A percentile compares a stretch with the other conserved stretches of the same genome.
phyloP scores from a whole-genome alignment of 1,140 invertebrate genomes.

The Oppia nitens region DNA sequence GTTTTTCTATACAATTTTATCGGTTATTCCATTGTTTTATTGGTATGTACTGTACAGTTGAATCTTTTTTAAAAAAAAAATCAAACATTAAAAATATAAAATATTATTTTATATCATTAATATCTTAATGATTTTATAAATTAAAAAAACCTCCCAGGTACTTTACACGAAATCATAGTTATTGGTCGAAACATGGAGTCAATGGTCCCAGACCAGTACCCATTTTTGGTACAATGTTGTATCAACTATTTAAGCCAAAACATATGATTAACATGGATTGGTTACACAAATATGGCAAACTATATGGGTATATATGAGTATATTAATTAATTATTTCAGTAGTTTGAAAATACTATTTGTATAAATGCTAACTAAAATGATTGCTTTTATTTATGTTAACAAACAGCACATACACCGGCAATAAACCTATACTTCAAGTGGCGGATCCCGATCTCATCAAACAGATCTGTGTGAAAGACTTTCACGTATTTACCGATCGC shows the following conservation, averaged over 20 bases:
- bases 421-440: constrained; percentile 8
- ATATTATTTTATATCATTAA: too few relatives aligned
- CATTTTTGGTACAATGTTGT: constrained; percentile 13
- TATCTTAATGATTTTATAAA: too few relatives aligned
- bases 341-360: too few relatives aligned
- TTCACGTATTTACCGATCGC: constrained; percentile 11
- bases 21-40: too few relatives aligned
- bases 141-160: too few relatives aligned
- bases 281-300: constrained; percentile 8
- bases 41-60: too few relatives aligned
- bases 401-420: not conserved
- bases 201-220: not conserved
- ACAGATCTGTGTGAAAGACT: constrained; percentile 13
- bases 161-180: not conserved
- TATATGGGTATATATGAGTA: constrained; percentile 5
- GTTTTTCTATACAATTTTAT: too few relatives aligned
- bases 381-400: too few relatives aligned
- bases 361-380: too few relatives aligned
- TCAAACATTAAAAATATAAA: too few relatives aligned
- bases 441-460: constrained; percentile 16
- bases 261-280: not conserved
- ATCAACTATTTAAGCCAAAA: not conserved
- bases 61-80: too few relatives aligned
- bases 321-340: not conserved
- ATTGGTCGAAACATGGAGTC: constrained; percentile 8